Evolutionary conservation across 1,140 invertebrate genomes (phyloP).

Genomic region (Globodera rostochiensis): DNA sequence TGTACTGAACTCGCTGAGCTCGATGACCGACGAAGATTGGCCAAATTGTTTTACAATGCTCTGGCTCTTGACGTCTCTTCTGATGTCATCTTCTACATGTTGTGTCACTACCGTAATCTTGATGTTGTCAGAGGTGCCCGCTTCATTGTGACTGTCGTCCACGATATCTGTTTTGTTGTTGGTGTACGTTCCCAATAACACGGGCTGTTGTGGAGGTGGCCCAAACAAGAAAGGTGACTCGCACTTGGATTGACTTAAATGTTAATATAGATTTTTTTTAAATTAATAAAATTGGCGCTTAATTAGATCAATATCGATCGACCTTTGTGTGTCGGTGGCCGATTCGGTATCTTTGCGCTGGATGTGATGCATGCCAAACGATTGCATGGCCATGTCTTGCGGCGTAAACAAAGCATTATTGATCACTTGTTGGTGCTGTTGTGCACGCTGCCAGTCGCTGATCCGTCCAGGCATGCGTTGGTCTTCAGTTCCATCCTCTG

Average conservation of each 20-base stretch:
- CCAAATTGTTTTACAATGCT: neutral
- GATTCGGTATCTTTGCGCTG: neutral
- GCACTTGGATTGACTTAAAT: neutral
- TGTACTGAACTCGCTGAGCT: neutral
- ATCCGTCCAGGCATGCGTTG: neutral
- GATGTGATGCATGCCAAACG: neutral
- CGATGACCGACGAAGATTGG: neutral
- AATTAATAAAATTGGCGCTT: no score
- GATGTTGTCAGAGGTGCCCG: neutral
- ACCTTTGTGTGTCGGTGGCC: neutral
- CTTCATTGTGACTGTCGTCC: neutral
- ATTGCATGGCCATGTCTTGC: neutral
- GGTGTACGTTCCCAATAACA: neutral
- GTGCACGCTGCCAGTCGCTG: neutral
- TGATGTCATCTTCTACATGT: neutral
- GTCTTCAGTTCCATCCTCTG: neutral
- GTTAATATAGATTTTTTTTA: no score
- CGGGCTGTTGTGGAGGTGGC: conserved; percentile 5
- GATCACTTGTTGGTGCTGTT: neutral
- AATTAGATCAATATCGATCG: no score
- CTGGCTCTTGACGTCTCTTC: neutral
- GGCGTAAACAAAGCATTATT: neutral
- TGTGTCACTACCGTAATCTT: neutral
- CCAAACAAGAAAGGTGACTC: conserved; percentile 21
- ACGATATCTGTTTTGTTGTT: neutral